Base-by-base conservation (phyloP, 2,113 vertebrate genomes). In the Nothoprocta perdicaria region DNA sequence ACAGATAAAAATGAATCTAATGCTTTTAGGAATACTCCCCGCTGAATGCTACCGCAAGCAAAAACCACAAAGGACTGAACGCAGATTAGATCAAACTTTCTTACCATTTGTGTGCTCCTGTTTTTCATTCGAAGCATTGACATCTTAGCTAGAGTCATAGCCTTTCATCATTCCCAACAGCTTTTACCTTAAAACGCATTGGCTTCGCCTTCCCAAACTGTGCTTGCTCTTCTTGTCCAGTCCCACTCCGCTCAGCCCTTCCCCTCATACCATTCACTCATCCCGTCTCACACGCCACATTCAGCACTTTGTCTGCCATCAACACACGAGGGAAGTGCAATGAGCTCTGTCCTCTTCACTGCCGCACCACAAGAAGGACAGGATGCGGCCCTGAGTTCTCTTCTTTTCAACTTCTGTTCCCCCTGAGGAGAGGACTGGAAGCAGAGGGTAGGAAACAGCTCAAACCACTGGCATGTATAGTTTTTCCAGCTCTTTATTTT, bases 401-500 rank as follows among this genome's bases (percentile, higher is more conserved):
- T 77, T 23, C 12, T 62, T 88, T 72, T 12, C 4, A 9, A 9
- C 5, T n/a, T 12, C 40, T 62, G 38, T 43, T 26, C 21, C 48
- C 48, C 48, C 29, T 27, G 18, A 31, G 31, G 48, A 85, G 41
- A 4, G 72, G 10, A 43, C 78, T 6, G 23, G 16, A 3, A 50
- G 33, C 16, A 33, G 35, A 22, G 22, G 21, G 14, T 57, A 9
- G 29, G 50, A 5, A 21, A 5, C 41, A 83, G 89, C 46, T 91
- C 50, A 95, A 89, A 92, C 13, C 46, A 87, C 63, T 4, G 8
- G 33, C 2, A 86, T 33, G 18, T 73, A 79, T 2, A 61, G 24
- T 7, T 55, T 23, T 21, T 23, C 73, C 81, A 86, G 41, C 68
- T 68, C 81, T 98, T 98, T 97, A 97, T 98, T 97, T 95, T 84